Base-by-base conservation (phyloP, 1,140 invertebrate species). In the Ceratina australensis region DNA sequence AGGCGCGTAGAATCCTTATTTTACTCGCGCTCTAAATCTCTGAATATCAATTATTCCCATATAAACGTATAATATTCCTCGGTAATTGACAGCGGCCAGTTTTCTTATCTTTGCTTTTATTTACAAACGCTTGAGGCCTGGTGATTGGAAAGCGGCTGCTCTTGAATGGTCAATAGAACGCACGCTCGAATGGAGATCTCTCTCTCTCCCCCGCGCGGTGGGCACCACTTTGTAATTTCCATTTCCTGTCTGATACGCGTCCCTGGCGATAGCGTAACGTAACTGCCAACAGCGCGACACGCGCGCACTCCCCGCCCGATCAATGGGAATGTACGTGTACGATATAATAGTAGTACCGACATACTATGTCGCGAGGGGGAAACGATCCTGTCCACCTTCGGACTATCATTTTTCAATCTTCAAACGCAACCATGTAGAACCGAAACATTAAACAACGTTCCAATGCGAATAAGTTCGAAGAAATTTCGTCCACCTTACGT, bases 161-260 rank as follows among this genome's bases (percentile, higher is more conserved):
- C 3, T 24, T 16, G 28, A 22, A 59, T 47, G 22, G 28, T 33
- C 28, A 24, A 73, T 81, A 73, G 73, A 71, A 42, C 28, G 8
- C 71, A 52, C 47, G 59, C 15, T 33, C n/a, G 33, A 28, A 64
- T 20, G 69, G 16, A 24, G 57, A 20, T 22, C 5, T 59, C 18
- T 24, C 3, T 42, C 5, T 59, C 18, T 24, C 3, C 10, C 7
- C 33, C 5, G 33, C 33, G 33, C 12, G 10, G 3, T 64, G 42
- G 59, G 71, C 24, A 49, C 47, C 7, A 72, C 71, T 64, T 72
- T 8, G 59, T 52, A 72, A 52, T 63, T 63, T 72, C 20, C 24
- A 72, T 64, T 64, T 64, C 59, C 59, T 50, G 59, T 13, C 28
- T 10, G 47, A 33, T 26, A 71, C n/a, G 42, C 18, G 42, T 61